These are phyloP conservation scores for Aurelia aurita DNA, from an alignment of 30 jellyfish, hydroid and myxozoan species.

Conservation along the genomic window DNA sequence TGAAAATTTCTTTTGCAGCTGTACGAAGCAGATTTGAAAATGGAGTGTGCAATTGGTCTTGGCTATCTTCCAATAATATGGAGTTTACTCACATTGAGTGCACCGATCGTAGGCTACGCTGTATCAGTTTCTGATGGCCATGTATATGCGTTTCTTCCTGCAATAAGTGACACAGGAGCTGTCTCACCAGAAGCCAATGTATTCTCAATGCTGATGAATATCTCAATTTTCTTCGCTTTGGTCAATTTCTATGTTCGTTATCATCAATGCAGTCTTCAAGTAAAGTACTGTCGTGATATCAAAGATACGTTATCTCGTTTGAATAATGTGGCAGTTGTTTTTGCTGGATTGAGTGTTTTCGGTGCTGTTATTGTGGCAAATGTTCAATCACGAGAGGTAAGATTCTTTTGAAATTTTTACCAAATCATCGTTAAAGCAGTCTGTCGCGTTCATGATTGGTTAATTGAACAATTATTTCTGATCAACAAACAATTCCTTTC, in stretches of 20 bases:
- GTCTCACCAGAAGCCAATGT: conserved; percentile 82
- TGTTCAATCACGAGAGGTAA: conserved; percentile 78
- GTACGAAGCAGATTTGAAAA: not conserved
- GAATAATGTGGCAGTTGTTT: conserved; percentile 59
- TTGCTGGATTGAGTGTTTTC: conserved; percentile 63
- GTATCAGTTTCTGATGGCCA: conserved; percentile 78
- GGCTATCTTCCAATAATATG: conserved; percentile 87
- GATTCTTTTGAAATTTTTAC: not conserved
- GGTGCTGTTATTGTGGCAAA: conserved; percentile 90
- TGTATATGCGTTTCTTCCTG: conserved; percentile 85
- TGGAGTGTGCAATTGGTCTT: conserved; percentile 76
- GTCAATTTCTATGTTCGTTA: conserved; percentile 72
- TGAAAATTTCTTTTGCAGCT: no score
- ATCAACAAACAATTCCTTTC: no score
- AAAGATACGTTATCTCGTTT: conserved; percentile 60
- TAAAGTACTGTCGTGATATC: conserved; percentile 71
- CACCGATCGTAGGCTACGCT: conserved; percentile 58
- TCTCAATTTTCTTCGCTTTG: conserved; percentile 62
- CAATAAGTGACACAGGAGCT: conserved; percentile 90
- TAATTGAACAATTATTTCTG: no score
- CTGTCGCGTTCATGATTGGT: no score
- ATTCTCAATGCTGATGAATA: conserved; percentile 77
- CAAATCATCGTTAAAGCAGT: not conserved
- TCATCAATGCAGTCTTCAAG: conserved; percentile 86
- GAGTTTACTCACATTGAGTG: conserved; percentile 72